Evolutionary conservation across 1,140 invertebrate genomes (phyloP), one percentile per base, ranked within the genome.

Genomic region (Zaprionus ghesquierei): DNA sequence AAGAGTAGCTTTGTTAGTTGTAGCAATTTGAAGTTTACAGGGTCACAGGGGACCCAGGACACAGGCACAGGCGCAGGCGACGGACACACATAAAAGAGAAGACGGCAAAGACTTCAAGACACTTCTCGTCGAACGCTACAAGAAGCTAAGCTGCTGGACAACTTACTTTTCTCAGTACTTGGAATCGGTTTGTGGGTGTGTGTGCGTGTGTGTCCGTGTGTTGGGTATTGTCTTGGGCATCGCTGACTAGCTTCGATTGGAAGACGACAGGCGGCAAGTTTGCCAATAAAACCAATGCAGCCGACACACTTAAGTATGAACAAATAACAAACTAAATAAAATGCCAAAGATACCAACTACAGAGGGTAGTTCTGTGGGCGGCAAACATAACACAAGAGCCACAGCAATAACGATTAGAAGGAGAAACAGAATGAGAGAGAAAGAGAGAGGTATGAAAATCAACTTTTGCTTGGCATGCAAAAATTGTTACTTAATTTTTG

Each of bases 281-380:
- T 81, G 66, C 75, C 74, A 87, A 87, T 87, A 87, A 87, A 87
- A 87, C 79, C 82, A 87, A 87, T 87, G 81, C 82, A 87, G 61
- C 79, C 82, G 79, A 87, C 75, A 87, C 82, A 87, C 82, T 87
- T 87, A 87, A 87, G 82, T 87, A 86, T 81, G 82, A 82, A 87
- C 82, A 87, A 87, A 87, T 87, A 87, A 87, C 71, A 87, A 87
- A 87, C 82, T 87, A 87, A 87, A 87, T 87, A 87, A 87, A 87
- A 87, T 73, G 78, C 58, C 75, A 82, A 65, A 81, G 81, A 85
- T 72, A 85, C 63, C 68, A 85, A 54, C 73, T 33, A 23, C 13
- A 69, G 53, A 71, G 75, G 77, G 63, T 63, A 20, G 76, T 73
- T 75, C 64, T 58, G 72, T 81, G 74, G 61, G 74, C 74, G 62